phyloP scores from a whole-genome alignment of 1,140 invertebrate genomes.

The Neodiprion fabricii region DNA sequence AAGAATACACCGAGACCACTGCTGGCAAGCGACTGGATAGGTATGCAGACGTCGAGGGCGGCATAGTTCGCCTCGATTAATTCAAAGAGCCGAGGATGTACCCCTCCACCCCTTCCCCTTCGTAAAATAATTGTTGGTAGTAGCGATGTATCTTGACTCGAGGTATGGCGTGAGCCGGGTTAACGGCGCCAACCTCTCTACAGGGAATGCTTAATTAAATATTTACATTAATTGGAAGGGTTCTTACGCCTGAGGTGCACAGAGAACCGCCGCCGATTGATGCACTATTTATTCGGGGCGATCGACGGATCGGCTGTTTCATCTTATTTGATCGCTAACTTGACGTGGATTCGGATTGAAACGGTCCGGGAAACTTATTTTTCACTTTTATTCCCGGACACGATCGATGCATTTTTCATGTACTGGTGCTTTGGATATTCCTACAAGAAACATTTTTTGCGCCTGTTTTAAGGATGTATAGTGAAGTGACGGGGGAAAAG shows the following conservation, averaged over 20 bases:
- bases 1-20: background rate
- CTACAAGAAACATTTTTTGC: no score
- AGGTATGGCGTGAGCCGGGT: slow-evolving; percentile 55
- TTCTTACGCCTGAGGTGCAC: slow-evolving; percentile 29
- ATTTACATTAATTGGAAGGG: slow-evolving; percentile 53
- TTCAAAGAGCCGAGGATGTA: slow-evolving; percentile 44
- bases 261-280: slow-evolving; percentile 28
- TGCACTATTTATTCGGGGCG: background rate
- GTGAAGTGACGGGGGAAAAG: no score
- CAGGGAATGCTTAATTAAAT: slow-evolving; percentile 55
- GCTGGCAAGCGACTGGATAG: background rate
- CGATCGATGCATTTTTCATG: no score
- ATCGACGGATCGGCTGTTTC: no score
- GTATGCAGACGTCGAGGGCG: background rate
- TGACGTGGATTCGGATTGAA: no score
- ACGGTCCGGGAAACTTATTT: no score
- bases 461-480: no score
- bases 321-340: no score
- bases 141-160: slow-evolving; percentile 48
- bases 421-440: no score
- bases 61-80: slow-evolving; percentile 34
- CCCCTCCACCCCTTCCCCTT: slow-evolving; percentile 30
- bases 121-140: slow-evolving; percentile 51
- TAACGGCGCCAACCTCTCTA: slow-evolving; percentile 46
- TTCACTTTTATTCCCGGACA: no score